phyloP scores from a whole-genome alignment of 2,797 vertebrate genomes.

The Enteromius treurensis region DNA sequence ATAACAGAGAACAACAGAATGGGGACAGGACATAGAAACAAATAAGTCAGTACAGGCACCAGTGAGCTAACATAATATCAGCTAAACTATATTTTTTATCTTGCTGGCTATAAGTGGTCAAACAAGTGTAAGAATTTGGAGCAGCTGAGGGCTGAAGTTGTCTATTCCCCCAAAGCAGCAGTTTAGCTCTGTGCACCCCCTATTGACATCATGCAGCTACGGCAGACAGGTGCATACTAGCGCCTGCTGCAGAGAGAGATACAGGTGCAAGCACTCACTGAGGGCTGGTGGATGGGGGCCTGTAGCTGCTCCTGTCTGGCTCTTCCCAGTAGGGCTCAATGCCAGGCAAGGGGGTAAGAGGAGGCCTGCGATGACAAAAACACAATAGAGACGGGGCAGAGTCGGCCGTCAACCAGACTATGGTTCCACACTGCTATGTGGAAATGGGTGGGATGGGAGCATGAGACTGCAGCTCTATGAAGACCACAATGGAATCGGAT shows the following conservation, averaged over 20 bases:
- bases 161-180: conserved; percentile 37
- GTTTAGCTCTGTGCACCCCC: conserved; percentile 51
- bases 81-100: conserved; percentile 33
- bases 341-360: conserved; percentile 88
- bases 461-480: conserved; percentile 56
- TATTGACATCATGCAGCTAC: conserved; percentile 77
- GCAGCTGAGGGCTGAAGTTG: conserved; percentile 50
- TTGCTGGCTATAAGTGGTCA: conserved; percentile 16
- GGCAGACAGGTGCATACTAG: conserved; percentile 72
- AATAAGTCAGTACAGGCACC: conserved; percentile 22
- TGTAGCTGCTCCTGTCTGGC: conserved; percentile 87
- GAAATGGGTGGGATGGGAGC: conserved; percentile 60
- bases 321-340: conserved; percentile 88
- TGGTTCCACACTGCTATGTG: conserved; percentile 58
- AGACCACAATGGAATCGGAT: conserved; percentile 47
- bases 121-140: conserved; percentile 39
- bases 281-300: conserved; percentile 85
- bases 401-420: conserved; percentile 75
- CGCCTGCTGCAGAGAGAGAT: conserved; percentile 72
- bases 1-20: conserved; percentile 57
- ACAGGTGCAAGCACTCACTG: conserved; percentile 83
- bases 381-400: conserved; percentile 82
- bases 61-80: conserved; percentile 25
- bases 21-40: conserved; percentile 53
- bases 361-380: conserved; percentile 84